Evolutionary conservation across 2,113 vertebrate species (phyloP).

Genomic region (Eublepharis macularius): DNA sequence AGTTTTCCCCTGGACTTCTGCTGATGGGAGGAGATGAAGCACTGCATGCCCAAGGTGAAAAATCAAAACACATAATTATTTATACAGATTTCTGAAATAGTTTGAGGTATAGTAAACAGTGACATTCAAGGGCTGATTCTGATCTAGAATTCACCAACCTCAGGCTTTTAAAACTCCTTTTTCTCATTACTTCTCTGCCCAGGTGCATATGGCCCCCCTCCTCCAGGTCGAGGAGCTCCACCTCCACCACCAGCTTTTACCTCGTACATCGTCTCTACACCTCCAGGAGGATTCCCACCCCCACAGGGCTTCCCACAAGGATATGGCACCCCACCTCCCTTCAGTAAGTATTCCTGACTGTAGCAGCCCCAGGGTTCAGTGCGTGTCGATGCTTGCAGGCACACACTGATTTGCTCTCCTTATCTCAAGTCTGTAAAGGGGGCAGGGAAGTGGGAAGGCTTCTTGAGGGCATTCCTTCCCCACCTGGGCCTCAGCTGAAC

Average conservation of each 20-base stretch:
- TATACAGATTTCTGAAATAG: neutral
- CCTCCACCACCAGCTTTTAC: slow-evolving; percentile 93
- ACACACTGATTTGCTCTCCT: rapidly evolving
- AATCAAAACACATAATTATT: neutral
- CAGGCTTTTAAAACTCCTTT: neutral
- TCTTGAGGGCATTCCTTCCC: neutral
- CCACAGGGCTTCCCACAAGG: slow-evolving; percentile 95
- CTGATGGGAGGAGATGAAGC: neutral
- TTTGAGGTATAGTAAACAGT: neutral
- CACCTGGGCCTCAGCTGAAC: neutral
- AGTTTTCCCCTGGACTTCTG: too few species aligned
- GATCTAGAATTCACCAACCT: too few species aligned
- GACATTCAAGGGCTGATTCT: neutral
- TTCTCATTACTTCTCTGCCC: neutral
- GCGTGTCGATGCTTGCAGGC: neutral
- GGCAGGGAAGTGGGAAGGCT: too few species aligned
- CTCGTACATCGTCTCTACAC: slow-evolving; percentile 91
- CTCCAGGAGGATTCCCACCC: slow-evolving; percentile 90
- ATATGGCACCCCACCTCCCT: slow-evolving; percentile 94
- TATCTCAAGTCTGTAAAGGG: rapidly evolving
- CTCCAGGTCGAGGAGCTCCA: slow-evolving; percentile 89
- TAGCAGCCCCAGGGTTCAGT: neutral
- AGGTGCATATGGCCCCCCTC: slow-evolving; percentile 92
- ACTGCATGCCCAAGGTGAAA: neutral
- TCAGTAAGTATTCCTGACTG: slow-evolving; percentile 82